Base-by-base conservation (phyloP, 2,797 vertebrate genomes). In the Mastacembelus armatus region DNA sequence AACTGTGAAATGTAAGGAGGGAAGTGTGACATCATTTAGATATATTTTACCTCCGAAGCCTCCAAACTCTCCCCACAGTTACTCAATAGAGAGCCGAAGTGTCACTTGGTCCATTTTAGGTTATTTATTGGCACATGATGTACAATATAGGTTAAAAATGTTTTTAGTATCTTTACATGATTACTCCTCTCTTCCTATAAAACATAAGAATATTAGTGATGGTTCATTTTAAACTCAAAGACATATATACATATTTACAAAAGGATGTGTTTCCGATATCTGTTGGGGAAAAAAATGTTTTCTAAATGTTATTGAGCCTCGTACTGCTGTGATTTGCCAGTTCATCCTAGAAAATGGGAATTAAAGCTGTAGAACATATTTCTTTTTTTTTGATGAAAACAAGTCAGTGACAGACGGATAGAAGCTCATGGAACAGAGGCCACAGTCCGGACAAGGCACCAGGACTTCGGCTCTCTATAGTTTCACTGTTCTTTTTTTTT, bases 21-120 rank as follows among this genome's bases (percentile, higher is more conserved):
- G 44, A 60, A 47, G 22, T 3, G 40, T 26, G 43, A 69, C 58
- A 79, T 71, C 39, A 39, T 62, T 69, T 14, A 44, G 26, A 77
- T n/a, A 4, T 15, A 35, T 55, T 72, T 32, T 10, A 18, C 72
- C 35, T 68, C 8, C 2, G 29, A 27, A 38, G 35, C 11, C 19
- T 14, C 45, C 11, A 47, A 69, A 59, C 19, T 27, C 26, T 45
- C 27, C 32, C 21, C 35, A 56, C 24, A 40, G 27, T 44, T n/a
- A 40, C 33, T 38, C 33, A 2, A 48, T 15, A 60, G 21, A 52
- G 58, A 61, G 55, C 19, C n/a, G 5, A 55, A 10, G 30, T 33
- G 18, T 60, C 32, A 19, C 18, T 5, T 32, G 27, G 12, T 52
- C 18, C 54, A 38, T 22, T 26, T 32, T 3, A 35, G 29, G 4